Evolutionary conservation across 1,140 invertebrate species (phyloP), one percentile per base, ranked within the genome.

Genomic region (Dreissena polymorpha): DNA sequence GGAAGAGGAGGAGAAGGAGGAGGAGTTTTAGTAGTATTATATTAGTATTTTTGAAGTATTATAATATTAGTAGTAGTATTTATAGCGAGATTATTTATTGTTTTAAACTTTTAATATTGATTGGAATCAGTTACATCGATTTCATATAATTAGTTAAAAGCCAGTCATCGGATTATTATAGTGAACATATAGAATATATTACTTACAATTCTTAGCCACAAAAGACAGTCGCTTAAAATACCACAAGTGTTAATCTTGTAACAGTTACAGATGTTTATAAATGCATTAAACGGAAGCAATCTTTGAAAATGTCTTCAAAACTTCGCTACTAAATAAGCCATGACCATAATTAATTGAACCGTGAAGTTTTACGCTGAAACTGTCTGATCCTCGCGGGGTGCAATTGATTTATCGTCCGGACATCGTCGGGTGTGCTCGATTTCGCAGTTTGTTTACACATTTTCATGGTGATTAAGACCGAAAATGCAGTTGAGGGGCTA

Each of bases 401-500:
- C 51, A 25, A 29, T 82, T 82, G 79, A 82, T 82, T 82, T 82
- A 82, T 82, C 79, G 79, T 25, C 29, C 60, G 51, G 50, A 71
- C 57, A 82, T 74, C 70, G 65, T 29, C 57, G 63, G 63, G 70
- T 63, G 57, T 57, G 79, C 79, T 82, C 63, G 79, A 82, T 82
- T 82, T 73, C 79, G 74, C 79, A 82, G 79, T 82, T 82, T 82
- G 79, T 82, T 82, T 82, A 73, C 79, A 82, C 70, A 74, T 82
- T 82, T 82, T 81, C 71, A 82, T 71, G 79, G 69, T 82, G 69
- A 82, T 82, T 82, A 82, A 51, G 51, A 64, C 50, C 73, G 23
- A 71, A 71, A 82, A 60, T 60, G 16, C 16, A 60, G 57, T 23
- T 23, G 16, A 60, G 57, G 3, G 57, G 39, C 39, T 39, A 39